Base-by-base conservation (phyloP, 2,888 invertebrate species). In the Rhogogaster chlorosoma region DNA sequence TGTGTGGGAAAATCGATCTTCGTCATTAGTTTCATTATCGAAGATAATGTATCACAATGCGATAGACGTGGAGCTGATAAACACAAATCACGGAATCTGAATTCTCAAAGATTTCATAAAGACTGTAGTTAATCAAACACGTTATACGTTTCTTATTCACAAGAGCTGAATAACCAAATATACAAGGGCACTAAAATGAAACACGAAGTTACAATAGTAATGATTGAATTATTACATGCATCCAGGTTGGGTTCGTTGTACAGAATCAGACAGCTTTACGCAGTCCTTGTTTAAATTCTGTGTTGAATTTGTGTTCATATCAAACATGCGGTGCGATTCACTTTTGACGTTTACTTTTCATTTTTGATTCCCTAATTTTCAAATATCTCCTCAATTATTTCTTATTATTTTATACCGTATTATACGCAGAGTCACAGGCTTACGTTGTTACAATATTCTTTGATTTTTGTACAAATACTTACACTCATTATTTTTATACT, bases 401-500 rank as follows among this genome's bases (percentile, higher is more conserved):
- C 22, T n/a, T 71, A 15, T 26, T 29, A n/a, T 70, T 36, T 12
- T 29, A 36, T n/a, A 73, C 42, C 36, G 42, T 42, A 42, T 38
- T 22, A 36, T 36, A 71, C 22, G 71, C 38, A 22, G 71, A 73
- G 42, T 42, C 7, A 22, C 71, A 42, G 71, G 42, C 71, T 73
- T 73, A 42, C 42, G 71, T 73, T 42, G 12, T 73, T 73, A 10
- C 15, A 67, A 67, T n/a, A n/a, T 73, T 73, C 10, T 67, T 18
- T 67, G 29, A 15, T 67, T 67, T 12, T 67, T 67, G 15, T 67
- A 32, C 67, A 67, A 32, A 0, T 18, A 67, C 22, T 73, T 38
- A 42, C 42, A 73, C 38, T 38, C n/a, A 42, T 73, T 42, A 42
- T 73, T 73, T 7, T 73, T 73, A 73, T 73, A 73, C 71, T 73